Evolutionary conservation across 1,140 invertebrate species (phyloP).

Genomic region (Hesperophylax magnus): DNA sequence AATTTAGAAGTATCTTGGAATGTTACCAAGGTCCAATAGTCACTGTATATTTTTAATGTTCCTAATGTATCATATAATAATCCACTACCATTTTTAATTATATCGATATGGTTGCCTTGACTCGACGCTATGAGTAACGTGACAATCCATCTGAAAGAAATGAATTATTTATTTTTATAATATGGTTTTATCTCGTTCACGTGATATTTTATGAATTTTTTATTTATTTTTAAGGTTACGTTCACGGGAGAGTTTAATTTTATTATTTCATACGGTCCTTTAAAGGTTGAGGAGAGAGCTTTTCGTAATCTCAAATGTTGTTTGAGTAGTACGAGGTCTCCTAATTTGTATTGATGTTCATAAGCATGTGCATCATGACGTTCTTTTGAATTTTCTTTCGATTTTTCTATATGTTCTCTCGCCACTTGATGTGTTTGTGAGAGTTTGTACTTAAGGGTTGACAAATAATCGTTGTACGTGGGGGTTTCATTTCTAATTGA

Average conservation of each 20-base stretch:
- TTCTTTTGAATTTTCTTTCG: conserved; percentile 58
- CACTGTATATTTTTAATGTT: conserved; percentile 11
- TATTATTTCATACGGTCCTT: conserved; percentile 21
- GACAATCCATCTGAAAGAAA: conserved; percentile 1
- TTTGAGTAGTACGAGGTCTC: conserved; percentile 44
- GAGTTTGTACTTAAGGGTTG: conserved; percentile 60
- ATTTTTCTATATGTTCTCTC: conserved; percentile 20
- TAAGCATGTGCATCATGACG: conserved; percentile 59
- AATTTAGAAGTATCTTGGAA: conserved; percentile 14
- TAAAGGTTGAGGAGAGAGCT: conserved; percentile 31
- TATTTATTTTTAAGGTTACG: not conserved
- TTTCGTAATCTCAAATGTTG: conserved; percentile 13
- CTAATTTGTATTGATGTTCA: conserved; percentile 49
- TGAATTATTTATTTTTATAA: not conserved
- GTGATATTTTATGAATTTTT: not conserved
- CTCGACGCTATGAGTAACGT: too few species aligned
- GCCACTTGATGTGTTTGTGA: conserved; percentile 59
- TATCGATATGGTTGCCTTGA: too few species aligned
- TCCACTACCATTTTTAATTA: not conserved
- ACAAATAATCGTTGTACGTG: conserved; percentile 60
- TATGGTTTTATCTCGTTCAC: conserved; percentile 12
- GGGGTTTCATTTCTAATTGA: conserved; percentile 52
- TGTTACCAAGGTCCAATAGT: conserved; percentile 32
- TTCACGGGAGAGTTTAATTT: not conserved
- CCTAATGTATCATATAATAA: not conserved